phyloP scores from a whole-genome alignment of 2,888 invertebrate genomes.

The Drosophila fulvimacula region DNA sequence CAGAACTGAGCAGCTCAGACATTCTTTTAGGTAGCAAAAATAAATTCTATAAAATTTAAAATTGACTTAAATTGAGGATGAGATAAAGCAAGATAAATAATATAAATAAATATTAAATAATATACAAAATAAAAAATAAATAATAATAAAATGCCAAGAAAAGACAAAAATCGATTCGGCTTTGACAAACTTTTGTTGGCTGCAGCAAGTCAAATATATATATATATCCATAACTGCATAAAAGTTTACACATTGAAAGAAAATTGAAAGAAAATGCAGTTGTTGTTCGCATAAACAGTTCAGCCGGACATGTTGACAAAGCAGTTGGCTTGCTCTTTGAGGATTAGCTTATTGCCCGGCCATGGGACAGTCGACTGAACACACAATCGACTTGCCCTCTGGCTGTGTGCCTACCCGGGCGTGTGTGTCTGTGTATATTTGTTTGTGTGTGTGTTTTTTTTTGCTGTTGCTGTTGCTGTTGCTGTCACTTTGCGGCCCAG shows the following conservation, averaged over 20 bases:
- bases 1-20: neutral
- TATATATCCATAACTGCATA: slow-evolving; percentile 2
- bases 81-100: neutral
- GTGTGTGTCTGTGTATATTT: neutral
- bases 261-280: neutral
- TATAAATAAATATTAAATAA: too few relatives aligned
- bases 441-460: neutral
- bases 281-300: neutral
- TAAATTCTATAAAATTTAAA: neutral
- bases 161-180: neutral
- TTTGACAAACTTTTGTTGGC: neutral
- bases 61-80: neutral
- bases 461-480: slow-evolving; percentile 13
- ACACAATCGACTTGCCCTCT: slow-evolving; percentile 8
- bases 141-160: neutral
- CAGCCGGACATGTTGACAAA: slow-evolving; percentile 11
- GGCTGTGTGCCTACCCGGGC: neutral
- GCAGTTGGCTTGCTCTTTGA: slow-evolving; percentile 15
- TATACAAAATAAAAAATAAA: too few relatives aligned
- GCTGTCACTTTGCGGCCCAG: slow-evolving; percentile 41
- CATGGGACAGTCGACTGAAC: slow-evolving; percentile 13
- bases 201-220: neutral
- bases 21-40: neutral
- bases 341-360: slow-evolving; percentile 35
- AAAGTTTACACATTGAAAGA: neutral